Conservation (phyloP, 2,888 invertebrate species). For the Diarsia dahlii region DNA sequence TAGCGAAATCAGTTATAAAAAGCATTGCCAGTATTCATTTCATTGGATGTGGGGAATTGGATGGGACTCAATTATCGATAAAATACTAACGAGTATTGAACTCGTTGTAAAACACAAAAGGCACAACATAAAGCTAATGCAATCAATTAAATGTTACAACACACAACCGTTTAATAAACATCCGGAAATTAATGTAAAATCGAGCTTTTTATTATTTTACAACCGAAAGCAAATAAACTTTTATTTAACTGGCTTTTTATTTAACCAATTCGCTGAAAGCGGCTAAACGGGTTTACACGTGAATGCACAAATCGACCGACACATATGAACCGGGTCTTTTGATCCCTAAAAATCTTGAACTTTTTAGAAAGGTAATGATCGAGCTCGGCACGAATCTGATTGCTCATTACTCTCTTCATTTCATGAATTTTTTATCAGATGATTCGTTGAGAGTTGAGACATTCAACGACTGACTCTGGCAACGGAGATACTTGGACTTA, state of each 20-base stretch:
- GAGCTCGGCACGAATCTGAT: constrained; percentile 37
- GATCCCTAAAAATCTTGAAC: constrained; percentile 21
- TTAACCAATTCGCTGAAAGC: not conserved
- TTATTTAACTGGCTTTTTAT: constrained; percentile 17
- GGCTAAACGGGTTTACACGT: not conserved
- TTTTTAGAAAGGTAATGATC: constrained; percentile 6
- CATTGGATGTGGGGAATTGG: not conserved
- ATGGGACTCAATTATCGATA: not conserved
- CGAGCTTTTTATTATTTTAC: constrained; percentile 13
- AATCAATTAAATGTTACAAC: too few relatives aligned
- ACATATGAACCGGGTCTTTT: not conserved
- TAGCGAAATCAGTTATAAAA: not conserved
- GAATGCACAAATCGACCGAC: not conserved
- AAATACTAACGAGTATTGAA: not conserved
- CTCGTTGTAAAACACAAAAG: not conserved
- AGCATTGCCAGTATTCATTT: not conserved
- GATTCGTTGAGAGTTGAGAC: constrained; percentile 12
- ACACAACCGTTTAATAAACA: not conserved
- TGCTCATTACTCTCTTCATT: constrained; percentile 10
- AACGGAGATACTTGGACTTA: not conserved
- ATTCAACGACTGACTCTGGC: not conserved
- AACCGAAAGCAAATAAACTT: not conserved
- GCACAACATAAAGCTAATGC: not conserved
- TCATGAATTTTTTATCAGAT: constrained; percentile 52
- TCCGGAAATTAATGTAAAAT: constrained; percentile 9